Conservation (phyloP, 2,888 invertebrate genomes). For the Callyntrura sp. region DNA sequence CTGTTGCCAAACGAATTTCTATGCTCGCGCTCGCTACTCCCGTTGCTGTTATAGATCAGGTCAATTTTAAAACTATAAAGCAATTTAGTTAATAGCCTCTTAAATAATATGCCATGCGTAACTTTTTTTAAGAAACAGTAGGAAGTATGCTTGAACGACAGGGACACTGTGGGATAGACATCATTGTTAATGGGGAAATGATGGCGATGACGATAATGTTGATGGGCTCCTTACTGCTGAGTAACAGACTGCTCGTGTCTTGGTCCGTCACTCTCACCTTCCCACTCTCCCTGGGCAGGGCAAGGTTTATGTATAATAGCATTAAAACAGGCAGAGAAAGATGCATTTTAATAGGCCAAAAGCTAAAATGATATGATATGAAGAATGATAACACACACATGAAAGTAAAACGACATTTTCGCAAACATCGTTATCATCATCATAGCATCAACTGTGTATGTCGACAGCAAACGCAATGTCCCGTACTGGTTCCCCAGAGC, state of each 20-base stretch:
- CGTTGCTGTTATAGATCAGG: neutral
- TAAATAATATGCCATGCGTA: neutral
- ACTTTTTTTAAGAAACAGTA: conserved; percentile 25
- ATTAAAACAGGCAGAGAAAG: neutral
- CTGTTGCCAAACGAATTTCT: neutral
- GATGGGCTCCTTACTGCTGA: neutral
- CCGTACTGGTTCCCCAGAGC: too few relatives aligned
- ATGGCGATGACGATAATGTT: conserved; percentile 14
- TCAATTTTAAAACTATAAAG: conserved; percentile 14
- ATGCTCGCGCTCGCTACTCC: neutral
- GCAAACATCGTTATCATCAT: too few relatives aligned
- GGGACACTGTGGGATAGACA: neutral
- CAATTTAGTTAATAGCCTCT: conserved; percentile 12
- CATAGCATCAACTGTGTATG: too few relatives aligned
- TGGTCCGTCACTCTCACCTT: conserved; percentile 3
- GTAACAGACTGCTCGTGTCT: neutral
- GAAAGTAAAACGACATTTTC: too few relatives aligned
- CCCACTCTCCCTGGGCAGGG: conserved; percentile 34
- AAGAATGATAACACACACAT: too few relatives aligned
- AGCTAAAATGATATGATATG: neutral
- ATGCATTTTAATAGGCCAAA: conserved; percentile 27
- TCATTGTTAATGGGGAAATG: conserved; percentile 13
- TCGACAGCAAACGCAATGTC: too few relatives aligned
- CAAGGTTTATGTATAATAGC: conserved; percentile 35
- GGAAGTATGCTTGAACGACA: conserved; percentile 30